These are phyloP conservation scores for Leptoteleia sp. DNA, from an alignment of 1,140 invertebrate genomes.

Conservation along the genomic window DNA sequence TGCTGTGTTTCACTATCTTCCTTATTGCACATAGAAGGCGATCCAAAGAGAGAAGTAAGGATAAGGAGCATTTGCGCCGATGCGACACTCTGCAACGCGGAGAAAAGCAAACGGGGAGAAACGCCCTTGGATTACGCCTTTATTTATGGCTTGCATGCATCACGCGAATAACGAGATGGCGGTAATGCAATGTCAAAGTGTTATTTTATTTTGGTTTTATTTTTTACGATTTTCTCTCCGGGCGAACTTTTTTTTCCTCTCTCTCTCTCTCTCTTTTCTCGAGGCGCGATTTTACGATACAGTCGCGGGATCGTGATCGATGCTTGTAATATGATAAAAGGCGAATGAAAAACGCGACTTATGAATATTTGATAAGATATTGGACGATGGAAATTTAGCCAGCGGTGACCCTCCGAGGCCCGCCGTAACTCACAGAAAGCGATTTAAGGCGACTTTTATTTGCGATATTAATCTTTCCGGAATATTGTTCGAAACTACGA, in stretches of 20 bases:
- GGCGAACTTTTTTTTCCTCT: slow-evolving; percentile 16
- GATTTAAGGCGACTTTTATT: slow-evolving; percentile 54
- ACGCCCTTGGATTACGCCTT: slow-evolving; percentile 67
- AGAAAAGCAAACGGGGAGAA: slow-evolving; percentile 49
- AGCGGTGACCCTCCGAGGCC: slow-evolving; percentile 36
- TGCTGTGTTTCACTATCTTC: slow-evolving; percentile 61
- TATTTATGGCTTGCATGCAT: slow-evolving; percentile 69
- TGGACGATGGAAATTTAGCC: slow-evolving; percentile 53
- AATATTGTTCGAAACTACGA: slow-evolving; percentile 44
- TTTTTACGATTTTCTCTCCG: slow-evolving; percentile 56
- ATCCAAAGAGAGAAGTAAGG: slow-evolving; percentile 63
- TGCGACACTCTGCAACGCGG: slow-evolving; percentile 44
- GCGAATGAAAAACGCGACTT: slow-evolving; percentile 53
- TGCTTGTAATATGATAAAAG: slow-evolving; percentile 62
- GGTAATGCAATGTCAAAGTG: slow-evolving; percentile 67
- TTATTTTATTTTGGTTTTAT: slow-evolving; percentile 59
- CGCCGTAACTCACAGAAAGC: slow-evolving; percentile 40
- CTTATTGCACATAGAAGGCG: slow-evolving; percentile 62
- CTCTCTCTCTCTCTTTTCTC: too few species aligned
- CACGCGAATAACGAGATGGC: slow-evolving; percentile 66
- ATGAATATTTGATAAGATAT: slow-evolving; percentile 66
- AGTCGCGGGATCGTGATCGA: slow-evolving; percentile 56
- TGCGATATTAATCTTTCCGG: slow-evolving; percentile 55
- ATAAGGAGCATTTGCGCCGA: slow-evolving; percentile 63
- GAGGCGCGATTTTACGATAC: slow-evolving; percentile 53